These are phyloP conservation scores for Tromatobia lineatoria DNA, from an alignment of 2,888 invertebrate species.

Conservation along the genomic window DNA sequence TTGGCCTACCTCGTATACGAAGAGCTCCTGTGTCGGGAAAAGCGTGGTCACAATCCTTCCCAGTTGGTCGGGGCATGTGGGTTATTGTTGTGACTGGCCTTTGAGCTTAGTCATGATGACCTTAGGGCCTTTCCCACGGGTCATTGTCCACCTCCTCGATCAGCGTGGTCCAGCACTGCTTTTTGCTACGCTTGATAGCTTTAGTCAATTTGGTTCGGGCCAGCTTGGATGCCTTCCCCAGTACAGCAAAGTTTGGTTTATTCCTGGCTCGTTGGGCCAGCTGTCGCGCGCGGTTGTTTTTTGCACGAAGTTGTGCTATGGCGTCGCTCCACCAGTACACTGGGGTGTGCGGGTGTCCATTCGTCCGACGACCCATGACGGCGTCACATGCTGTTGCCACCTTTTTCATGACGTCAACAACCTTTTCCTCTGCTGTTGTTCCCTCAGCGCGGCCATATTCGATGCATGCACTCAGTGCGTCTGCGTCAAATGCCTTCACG, in stretches of 20 bases:
- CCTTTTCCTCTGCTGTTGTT: conserved; percentile 31
- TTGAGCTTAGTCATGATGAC: conserved; percentile 65
- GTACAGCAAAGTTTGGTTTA: conserved; percentile 8
- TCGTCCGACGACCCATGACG: conserved; percentile 49
- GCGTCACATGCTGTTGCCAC: conserved; percentile 58
- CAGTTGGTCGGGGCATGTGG: conserved; percentile 64
- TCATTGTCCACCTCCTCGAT: conserved; percentile 58
- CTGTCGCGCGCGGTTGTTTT: conserved; percentile 45
- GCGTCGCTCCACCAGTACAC: conserved; percentile 63
- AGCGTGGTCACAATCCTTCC: conserved; percentile 27
- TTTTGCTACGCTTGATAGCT: conserved; percentile 55
- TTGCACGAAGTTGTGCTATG: conserved; percentile 47
- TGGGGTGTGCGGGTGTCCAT: conserved; percentile 36
- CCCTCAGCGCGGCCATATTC: conserved; percentile 6
- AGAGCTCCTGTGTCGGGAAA: conserved; percentile 16
- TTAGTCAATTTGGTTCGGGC: conserved; percentile 44
- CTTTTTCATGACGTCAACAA: conserved; percentile 43
- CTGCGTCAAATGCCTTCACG: conserved; percentile 26
- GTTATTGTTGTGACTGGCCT: conserved; percentile 52
- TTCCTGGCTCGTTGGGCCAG: conserved; percentile 41
- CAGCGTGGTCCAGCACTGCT: conserved; percentile 54
- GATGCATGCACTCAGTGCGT: conserved; percentile 5
- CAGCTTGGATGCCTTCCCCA: conserved; percentile 45
- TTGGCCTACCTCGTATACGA: background rate
- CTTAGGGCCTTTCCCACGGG: conserved; percentile 62